These are phyloP conservation scores for Tetramorium alpestre DNA, from an alignment of 1,140 invertebrate species.

Conservation along the genomic window DNA sequence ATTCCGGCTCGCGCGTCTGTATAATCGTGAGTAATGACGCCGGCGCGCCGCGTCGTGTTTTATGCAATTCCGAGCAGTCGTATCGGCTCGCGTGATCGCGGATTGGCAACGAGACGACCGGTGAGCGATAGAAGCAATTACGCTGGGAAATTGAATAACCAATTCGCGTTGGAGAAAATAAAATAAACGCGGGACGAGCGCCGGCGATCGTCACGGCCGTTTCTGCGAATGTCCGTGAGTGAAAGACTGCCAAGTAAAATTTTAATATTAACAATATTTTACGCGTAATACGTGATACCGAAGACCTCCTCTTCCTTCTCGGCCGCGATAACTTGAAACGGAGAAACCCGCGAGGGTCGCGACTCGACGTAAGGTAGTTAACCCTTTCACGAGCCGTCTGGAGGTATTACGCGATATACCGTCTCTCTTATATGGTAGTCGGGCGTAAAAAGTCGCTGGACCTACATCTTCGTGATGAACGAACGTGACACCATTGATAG, in stretches of 20 bases:
- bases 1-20: slow-evolving; percentile 74
- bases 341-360: neutral
- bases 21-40: slow-evolving; percentile 65
- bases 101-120: slow-evolving; percentile 32
- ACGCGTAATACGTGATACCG: neutral
- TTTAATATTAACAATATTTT: neutral
- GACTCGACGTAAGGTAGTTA: slow-evolving; percentile 58
- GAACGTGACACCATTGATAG: slow-evolving; percentile 56
- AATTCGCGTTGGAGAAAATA: slow-evolving; percentile 8
- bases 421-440: slow-evolving; percentile 77
- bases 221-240: neutral
- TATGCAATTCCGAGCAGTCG: slow-evolving; percentile 51
- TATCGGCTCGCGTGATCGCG: slow-evolving; percentile 56
- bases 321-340: slow-evolving; percentile 11
- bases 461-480: slow-evolving; percentile 69
- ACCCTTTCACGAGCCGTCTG: slow-evolving; percentile 54
- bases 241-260: neutral
- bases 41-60: slow-evolving; percentile 76
- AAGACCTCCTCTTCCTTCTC: neutral
- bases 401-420: slow-evolving; percentile 69
- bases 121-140: slow-evolving; percentile 54
- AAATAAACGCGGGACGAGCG: slow-evolving; percentile 8
- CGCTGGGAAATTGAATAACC: slow-evolving; percentile 51
- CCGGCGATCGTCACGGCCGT: neutral
- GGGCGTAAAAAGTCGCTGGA: slow-evolving; percentile 79